Percentiles rank a stretch among this genome's conserved stretches.
Evolutionary conservation across 2,113 vertebrate species (phyloP).

Genomic region (Corythaixoides concolor): DNA sequence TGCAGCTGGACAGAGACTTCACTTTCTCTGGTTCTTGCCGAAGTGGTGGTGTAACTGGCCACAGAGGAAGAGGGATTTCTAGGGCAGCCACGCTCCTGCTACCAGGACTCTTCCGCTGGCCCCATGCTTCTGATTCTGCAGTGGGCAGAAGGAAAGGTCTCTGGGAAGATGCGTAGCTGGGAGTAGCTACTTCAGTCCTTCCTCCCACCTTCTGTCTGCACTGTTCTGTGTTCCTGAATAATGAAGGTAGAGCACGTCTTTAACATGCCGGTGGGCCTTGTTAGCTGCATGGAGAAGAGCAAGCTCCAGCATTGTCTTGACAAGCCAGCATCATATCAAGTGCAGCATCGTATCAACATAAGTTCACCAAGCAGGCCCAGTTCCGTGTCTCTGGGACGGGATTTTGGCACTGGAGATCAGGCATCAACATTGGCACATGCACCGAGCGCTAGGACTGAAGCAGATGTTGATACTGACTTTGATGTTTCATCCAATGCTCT

Average conservation of each 20-base stretch:
- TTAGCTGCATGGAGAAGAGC: not conserved
- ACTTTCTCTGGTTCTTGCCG: constrained; percentile 1
- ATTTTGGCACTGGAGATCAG: constrained; percentile 8
- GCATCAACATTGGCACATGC: not conserved
- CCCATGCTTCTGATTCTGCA: rapidly evolving
- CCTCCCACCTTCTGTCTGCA: not conserved
- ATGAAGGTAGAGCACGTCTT: not conserved
- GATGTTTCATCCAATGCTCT: constrained; percentile 52
- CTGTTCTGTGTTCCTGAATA: not conserved
- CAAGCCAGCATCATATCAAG: constrained; percentile 38
- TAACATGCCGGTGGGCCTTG: not conserved
- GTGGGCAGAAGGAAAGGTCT: not conserved
- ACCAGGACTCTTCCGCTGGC: not conserved
- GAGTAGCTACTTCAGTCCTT: not conserved
- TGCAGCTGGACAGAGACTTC: not conserved
- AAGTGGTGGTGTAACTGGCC: not conserved
- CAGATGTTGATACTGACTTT: constrained; percentile 51
- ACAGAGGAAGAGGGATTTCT: not conserved
- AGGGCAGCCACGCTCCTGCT: not conserved
- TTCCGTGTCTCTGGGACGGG: not conserved
- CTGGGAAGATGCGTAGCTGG: not conserved
- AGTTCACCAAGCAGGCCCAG: not conserved
- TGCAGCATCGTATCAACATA: not conserved
- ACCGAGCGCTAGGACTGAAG: not conserved
- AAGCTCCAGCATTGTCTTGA: constrained; percentile 21